Base-by-base conservation (phyloP, 2,113 vertebrate species). In the Uria lomvia region DNA sequence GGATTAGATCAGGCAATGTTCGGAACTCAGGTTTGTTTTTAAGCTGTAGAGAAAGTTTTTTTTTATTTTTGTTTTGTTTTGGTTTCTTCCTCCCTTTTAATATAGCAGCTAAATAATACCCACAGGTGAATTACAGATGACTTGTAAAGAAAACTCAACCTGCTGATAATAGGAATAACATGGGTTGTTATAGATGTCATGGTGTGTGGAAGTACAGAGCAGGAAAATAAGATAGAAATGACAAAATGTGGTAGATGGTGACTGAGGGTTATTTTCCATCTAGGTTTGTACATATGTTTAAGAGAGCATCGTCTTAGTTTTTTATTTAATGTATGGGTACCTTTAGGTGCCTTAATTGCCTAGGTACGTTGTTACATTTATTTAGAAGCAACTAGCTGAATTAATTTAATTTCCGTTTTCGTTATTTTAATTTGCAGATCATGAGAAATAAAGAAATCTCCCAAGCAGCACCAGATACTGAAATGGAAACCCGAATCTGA, bases 71-170 rank as follows among this genome's bases (percentile, higher is more conserved):
- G 12, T 40, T 53, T 34, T 36, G 8, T 32, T 14, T 60, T 27
- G 11, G 9, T 68, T 75, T 45, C 29, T 23, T 16, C 5, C 29
- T 52, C 13, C 8, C 14, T 75, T 95, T 85, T 88, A 88, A 79
- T 45, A 58, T 53, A 79, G n/a, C 62, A 83, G 42, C 15, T 87
- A 76, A 94, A 91, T 81, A 92, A 78, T 59, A 82, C 27, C 32
- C n/a, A 62, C 5, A 66, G 45, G 23, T 76, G 38, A 87, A 86
- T 84, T 90, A 73, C 26, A 86, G 74, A 78, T 90, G 58, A 88
- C 74, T 88, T 95, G n/a, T 73, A 76, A 92, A 94, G 66, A 92
- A 92, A 89, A 59, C 63, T 67, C 79, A 88, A 77, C 87, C 87
- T 70, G 74, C 85, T 92, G 58, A 72, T 84, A 84, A 75, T 20